Percentiles rank a stretch among this genome's conserved stretches.
Evolutionary conservation across 2,888 invertebrate species (phyloP).

Genomic region (Synergus umbraculus): DNA sequence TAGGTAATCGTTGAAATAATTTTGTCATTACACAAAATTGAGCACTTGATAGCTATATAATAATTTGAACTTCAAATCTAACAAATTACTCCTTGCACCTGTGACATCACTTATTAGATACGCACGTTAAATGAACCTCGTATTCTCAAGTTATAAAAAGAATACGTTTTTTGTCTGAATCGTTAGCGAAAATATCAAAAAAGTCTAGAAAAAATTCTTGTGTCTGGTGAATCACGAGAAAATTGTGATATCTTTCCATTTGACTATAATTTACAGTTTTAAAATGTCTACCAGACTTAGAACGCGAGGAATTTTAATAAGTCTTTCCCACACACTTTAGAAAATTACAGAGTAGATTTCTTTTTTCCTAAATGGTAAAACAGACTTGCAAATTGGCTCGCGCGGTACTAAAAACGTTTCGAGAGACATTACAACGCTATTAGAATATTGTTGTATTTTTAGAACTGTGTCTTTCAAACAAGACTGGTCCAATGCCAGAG

Average conservation of each 20-base stretch:
- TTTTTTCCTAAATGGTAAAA: constrained; percentile 30
- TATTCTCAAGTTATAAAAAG: not conserved
- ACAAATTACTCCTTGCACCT: not conserved
- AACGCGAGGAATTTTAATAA: not conserved
- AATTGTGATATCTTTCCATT: not conserved
- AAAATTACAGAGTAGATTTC: not conserved
- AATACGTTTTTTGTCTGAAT: not conserved
- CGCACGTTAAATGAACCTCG: not conserved
- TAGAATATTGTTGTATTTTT: constrained; percentile 34
- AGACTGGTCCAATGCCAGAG: constrained; percentile 15
- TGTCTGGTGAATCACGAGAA: not conserved
- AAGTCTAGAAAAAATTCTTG: not conserved
- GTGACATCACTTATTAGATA: not conserved
- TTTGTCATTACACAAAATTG: not conserved
- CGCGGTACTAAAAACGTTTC: not conserved
- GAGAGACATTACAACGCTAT: not conserved
- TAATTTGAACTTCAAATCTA: not conserved
- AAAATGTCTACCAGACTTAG: not conserved
- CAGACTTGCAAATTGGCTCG: not conserved
- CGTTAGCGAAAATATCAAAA: not conserved
- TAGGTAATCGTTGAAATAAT: not conserved
- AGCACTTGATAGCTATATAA: not conserved
- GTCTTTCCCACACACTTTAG: not conserved
- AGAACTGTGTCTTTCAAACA: constrained; percentile 20
- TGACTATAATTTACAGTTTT: not conserved